Evolutionary conservation across 1,140 invertebrate genomes (phyloP).

Genomic region (Meloidogyne chitwoodi): DNA sequence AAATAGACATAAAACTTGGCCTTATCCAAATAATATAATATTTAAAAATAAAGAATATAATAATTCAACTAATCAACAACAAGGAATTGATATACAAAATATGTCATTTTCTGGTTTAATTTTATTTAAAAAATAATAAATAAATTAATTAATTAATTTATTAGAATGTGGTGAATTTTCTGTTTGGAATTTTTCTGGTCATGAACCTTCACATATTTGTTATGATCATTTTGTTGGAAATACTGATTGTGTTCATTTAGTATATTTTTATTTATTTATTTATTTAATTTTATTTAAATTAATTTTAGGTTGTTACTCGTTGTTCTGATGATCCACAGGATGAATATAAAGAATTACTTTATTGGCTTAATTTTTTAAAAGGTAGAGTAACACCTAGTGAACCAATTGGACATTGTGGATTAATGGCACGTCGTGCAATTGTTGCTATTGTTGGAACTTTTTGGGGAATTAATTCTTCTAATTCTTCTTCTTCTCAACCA

Average conservation of each 20-base stretch:
- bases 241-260: slow-evolving; percentile 69
- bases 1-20: slow-evolving; percentile 21
- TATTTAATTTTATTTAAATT: background rate
- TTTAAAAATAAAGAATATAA: background rate
- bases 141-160: slow-evolving; percentile 34
- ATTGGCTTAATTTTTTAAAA: slow-evolving; percentile 77
- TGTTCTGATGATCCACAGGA: slow-evolving; percentile 69
- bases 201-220: slow-evolving; percentile 73
- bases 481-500: slow-evolving; percentile 60
- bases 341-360: slow-evolving; percentile 69
- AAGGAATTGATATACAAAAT: slow-evolving; percentile 70
- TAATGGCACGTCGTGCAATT: slow-evolving; percentile 61
- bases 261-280: slow-evolving; percentile 67
- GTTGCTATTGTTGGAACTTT: slow-evolving; percentile 69
- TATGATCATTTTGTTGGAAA: slow-evolving; percentile 76
- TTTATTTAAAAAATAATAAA: background rate
- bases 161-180: slow-evolving; percentile 67
- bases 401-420: slow-evolving; percentile 67
- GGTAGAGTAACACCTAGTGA: slow-evolving; percentile 69
- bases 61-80: slow-evolving; percentile 61
- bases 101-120: slow-evolving; percentile 61
- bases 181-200: slow-evolving; percentile 78
- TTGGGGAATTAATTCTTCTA: slow-evolving; percentile 2
- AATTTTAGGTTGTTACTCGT: background rate
- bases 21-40: background rate